Evolutionary conservation across 2,113 vertebrate species (phyloP).

Genomic region (Lucifuga dentata): DNA sequence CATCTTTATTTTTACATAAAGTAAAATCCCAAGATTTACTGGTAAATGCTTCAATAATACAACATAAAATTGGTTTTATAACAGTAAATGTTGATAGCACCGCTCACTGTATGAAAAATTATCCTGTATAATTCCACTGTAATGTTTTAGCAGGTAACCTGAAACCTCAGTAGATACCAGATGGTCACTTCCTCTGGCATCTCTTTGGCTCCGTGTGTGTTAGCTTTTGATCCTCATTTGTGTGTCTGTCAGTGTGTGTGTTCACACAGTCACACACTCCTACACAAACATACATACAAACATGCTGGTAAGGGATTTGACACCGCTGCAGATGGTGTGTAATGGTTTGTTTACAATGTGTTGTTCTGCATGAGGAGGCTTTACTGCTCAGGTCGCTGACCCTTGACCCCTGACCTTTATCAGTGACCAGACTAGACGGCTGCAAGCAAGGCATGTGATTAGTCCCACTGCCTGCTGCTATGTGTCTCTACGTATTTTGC

Average conservation of each 20-base stretch:
- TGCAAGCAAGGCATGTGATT: constrained; percentile 14
- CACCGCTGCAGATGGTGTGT: constrained; percentile 65
- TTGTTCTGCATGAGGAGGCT: constrained; percentile 63
- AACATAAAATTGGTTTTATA: no score
- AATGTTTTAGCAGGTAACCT: no score
- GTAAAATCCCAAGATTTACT: no score
- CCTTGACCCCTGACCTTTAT: constrained; percentile 62
- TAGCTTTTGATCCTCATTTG: constrained; percentile 51
- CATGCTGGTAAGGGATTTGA: constrained; percentile 52
- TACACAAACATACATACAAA: constrained; percentile 49
- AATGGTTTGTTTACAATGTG: constrained; percentile 79
- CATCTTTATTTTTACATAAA: no score
- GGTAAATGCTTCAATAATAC: no score
- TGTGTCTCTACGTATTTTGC: background rate
- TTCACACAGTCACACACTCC: constrained; percentile 45
- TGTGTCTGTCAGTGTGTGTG: constrained; percentile 45
- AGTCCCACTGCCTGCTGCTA: background rate
- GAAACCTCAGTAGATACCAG: constrained; percentile 61
- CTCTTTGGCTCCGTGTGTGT: constrained; percentile 46
- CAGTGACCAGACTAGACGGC: constrained; percentile 43
- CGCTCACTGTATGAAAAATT: no score
- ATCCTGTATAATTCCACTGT: no score
- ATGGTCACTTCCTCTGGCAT: constrained; percentile 69
- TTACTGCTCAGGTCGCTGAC: constrained; percentile 65
- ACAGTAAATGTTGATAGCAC: no score